Base-by-base conservation (phyloP, 2,113 vertebrate species). In the Dasyornis broadbenti region DNA sequence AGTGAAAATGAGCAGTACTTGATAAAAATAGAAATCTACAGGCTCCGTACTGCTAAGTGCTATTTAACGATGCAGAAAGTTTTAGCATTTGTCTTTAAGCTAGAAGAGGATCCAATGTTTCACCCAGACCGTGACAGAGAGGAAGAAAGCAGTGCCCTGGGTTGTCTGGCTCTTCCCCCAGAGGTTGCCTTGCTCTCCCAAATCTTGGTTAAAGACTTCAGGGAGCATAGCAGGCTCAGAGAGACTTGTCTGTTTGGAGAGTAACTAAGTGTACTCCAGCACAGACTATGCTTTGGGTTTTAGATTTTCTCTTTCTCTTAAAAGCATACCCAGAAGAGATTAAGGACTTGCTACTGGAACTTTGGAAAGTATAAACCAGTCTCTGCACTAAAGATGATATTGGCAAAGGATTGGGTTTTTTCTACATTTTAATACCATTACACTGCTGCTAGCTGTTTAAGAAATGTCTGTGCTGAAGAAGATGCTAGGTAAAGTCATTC, bases 11-110 rank as follows among this genome's bases (percentile, higher is more conserved):
- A 0, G 2, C 90, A 92, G 37, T 19, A 35, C 54, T 77, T 69
- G 91, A 84, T 82, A 96, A 95, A 96, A 96, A 96, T 89, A 94
- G 91, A 78, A 82, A 72, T 76, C 82, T 56, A 52, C 76, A 79
- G 61, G 61, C 76, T 89, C 24, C 2, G 2, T 83, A 64, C 30
- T 84, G 79, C 83, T 88, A 94, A 96, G 82, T 72, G 79, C 89
- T 72, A 22, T 65, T 93, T 93, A 93, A 92, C 1, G 2, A 69
- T 12, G 42, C 65, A 82, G 72, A 47, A 95, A 91, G 60, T 89
- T 86, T 95, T 17, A 21, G 61, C 53, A 8, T 88, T 76, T 72
- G 31, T 53, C 72, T 89, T 82, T 79, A 75, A 68, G 57, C 40
- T 33, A 21, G 53, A 44, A 68, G 10, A 64, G 15, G 54, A 66